Evolutionary conservation across 2,888 invertebrate species (phyloP).

Genomic region (Nebria brevicollis): DNA sequence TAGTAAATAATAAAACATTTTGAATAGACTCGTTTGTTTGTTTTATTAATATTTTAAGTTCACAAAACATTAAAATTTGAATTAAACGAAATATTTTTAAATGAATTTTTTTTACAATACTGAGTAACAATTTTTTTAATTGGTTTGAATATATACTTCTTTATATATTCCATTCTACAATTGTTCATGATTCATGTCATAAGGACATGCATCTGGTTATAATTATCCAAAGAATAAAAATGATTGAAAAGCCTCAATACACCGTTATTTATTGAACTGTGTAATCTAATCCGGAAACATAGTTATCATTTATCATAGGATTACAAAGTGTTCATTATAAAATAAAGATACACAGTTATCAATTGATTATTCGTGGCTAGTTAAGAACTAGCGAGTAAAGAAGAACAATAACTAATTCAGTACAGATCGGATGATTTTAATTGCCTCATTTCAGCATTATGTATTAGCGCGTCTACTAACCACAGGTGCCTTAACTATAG

Average conservation of each 20-base stretch:
- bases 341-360: slow-evolving; percentile 1
- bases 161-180: no score
- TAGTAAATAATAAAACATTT: no score
- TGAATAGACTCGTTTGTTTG: no score
- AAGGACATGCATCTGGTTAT: background rate
- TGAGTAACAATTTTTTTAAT: no score
- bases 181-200: no score
- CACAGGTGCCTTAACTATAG: slow-evolving; percentile 5
- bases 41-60: no score
- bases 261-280: background rate
- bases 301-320: background rate
- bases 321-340: background rate
- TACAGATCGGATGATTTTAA: slow-evolving; percentile 8
- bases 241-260: background rate
- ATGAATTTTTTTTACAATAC: no score
- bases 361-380: background rate
- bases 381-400: background rate
- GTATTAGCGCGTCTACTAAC: slow-evolving; percentile 12
- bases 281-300: background rate
- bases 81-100: no score
- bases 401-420: background rate
- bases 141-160: no score
- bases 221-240: background rate
- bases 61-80: no score
- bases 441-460: slow-evolving; percentile 18